These are phyloP conservation scores for Melieria omissa DNA, from an alignment of 2,888 invertebrate genomes.

Conservation along the genomic window DNA sequence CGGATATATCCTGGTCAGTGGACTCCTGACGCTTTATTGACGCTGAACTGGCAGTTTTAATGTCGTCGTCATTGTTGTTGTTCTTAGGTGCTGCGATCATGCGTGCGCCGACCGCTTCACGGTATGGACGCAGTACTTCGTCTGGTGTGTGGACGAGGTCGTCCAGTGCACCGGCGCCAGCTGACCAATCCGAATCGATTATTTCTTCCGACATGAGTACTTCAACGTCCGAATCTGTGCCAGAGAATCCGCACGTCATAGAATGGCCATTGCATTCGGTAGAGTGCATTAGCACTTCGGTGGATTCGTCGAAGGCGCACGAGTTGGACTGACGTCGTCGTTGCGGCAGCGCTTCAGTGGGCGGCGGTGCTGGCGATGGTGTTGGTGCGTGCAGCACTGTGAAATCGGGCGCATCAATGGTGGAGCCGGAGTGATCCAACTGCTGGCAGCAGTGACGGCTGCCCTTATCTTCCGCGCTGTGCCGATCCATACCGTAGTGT, in stretches of 20 bases:
- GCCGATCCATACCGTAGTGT: slow-evolving; percentile 23
- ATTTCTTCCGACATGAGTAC: slow-evolving; percentile 49
- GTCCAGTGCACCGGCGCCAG: slow-evolving; percentile 37
- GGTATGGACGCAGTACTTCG: not conserved
- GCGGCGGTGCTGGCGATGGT: too few relatives aligned
- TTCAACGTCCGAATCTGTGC: slow-evolving; percentile 52
- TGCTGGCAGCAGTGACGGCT: not conserved
- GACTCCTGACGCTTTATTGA: slow-evolving; percentile 28
- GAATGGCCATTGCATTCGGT: slow-evolving; percentile 36
- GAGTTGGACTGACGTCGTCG: slow-evolving; percentile 13
- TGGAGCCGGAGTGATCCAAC: not conserved
- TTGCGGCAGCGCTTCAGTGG: slow-evolving; percentile 22
- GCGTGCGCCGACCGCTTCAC: slow-evolving; percentile 1
- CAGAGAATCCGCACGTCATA: slow-evolving; percentile 32
- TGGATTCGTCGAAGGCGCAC: slow-evolving; percentile 44
- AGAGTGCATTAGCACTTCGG: slow-evolving; percentile 42
- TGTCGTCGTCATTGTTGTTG: slow-evolving; percentile 23
- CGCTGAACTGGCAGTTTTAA: slow-evolving; percentile 3
- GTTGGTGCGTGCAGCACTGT: not conserved
- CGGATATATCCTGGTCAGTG: slow-evolving; percentile 43
- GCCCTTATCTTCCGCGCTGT: slow-evolving; percentile 9
- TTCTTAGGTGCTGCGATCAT: slow-evolving; percentile 12
- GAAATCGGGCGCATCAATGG: not conserved
- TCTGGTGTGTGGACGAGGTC: slow-evolving; percentile 14
- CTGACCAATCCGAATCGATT: slow-evolving; percentile 49